A percentile compares a stretch with the other conserved stretches of the same genome.
Evolutionary conservation across 2,113 vertebrate species (phyloP).

Genomic region (Coturnix japonica): DNA sequence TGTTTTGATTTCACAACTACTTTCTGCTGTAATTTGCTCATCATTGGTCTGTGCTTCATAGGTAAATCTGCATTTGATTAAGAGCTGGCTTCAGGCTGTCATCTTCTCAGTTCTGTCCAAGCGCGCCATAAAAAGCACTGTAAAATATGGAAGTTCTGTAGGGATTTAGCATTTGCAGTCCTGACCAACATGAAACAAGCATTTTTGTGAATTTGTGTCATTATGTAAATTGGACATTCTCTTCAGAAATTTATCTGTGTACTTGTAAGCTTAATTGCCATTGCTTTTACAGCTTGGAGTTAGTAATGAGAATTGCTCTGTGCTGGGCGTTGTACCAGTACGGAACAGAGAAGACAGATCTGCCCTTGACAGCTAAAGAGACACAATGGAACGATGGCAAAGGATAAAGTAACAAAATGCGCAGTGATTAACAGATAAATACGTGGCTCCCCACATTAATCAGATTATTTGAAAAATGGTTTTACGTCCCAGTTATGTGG

Average conservation of each 20-base stretch:
- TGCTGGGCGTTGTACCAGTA: conserved; percentile 42
- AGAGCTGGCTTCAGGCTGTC: conserved; percentile 16
- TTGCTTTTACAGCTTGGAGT: conserved; percentile 10
- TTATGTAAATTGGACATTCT: conserved; percentile 18
- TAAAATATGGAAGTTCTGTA: conserved; percentile 37
- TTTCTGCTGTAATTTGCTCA: background rate
- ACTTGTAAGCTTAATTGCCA: conserved; percentile 26
- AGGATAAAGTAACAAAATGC: conserved; percentile 11
- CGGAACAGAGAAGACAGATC: conserved; percentile 30
- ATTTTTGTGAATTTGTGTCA: conserved; percentile 60
- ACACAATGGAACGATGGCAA: background rate
- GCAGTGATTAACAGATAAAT: background rate
- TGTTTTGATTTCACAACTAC: background rate
- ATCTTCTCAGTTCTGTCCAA: conserved; percentile 28
- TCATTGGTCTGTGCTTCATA: fast-evolving
- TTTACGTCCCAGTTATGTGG: background rate
- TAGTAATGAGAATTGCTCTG: background rate
- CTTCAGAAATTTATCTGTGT: conserved; percentile 35
- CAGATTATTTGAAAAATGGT: background rate
- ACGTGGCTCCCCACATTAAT: background rate
- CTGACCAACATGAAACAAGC: conserved; percentile 20
- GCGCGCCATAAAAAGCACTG: background rate
- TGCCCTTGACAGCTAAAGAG: conserved; percentile 26
- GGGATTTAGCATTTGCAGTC: background rate
- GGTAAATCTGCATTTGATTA: conserved; percentile 60